Evolutionary conservation across 2,797 vertebrate species (phyloP).

Genomic region (Enteromius unitaeniatus): DNA sequence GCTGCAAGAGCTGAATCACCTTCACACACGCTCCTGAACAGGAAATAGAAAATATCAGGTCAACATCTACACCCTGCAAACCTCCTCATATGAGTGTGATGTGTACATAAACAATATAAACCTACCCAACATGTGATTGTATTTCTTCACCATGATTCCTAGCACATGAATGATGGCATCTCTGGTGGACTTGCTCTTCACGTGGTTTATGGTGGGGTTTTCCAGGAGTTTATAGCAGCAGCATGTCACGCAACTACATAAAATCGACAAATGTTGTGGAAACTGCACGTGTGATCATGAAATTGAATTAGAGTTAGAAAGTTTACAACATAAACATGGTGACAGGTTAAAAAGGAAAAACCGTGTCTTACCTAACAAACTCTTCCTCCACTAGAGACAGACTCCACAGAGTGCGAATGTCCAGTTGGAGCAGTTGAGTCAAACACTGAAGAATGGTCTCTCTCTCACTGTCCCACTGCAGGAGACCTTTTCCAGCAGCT

Average conservation of each 20-base stretch:
- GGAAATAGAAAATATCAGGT: background rate
- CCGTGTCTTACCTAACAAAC: conserved; percentile 83
- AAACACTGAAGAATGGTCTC: conserved; percentile 83
- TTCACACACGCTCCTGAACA: conserved; percentile 88
- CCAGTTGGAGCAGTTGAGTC: conserved; percentile 89
- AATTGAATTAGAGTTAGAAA: background rate
- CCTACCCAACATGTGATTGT: conserved; percentile 92
- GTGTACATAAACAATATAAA: conserved; percentile 2
- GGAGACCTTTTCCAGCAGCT: conserved; percentile 67
- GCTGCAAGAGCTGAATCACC: conserved; percentile 93
- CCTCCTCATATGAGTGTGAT: background rate
- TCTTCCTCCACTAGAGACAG: conserved; percentile 91
- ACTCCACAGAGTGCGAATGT: conserved; percentile 89
- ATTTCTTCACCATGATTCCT: conserved; percentile 87
- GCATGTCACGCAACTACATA: conserved; percentile 86
- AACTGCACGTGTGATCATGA: background rate
- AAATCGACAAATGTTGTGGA: background rate
- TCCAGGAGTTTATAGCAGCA: conserved; percentile 94
- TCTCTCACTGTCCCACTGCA: conserved; percentile 89
- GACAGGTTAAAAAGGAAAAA: background rate
- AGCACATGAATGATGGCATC: conserved; percentile 88
- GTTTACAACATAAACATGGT: background rate
- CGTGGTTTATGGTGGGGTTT: conserved; percentile 87
- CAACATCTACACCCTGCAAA: background rate
- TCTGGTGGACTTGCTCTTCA: conserved; percentile 86